A percentile compares a stretch with the other conserved stretches of the same genome.
phyloP scores from a whole-genome alignment of 2,113 vertebrate species.

The Origma solitaria region DNA sequence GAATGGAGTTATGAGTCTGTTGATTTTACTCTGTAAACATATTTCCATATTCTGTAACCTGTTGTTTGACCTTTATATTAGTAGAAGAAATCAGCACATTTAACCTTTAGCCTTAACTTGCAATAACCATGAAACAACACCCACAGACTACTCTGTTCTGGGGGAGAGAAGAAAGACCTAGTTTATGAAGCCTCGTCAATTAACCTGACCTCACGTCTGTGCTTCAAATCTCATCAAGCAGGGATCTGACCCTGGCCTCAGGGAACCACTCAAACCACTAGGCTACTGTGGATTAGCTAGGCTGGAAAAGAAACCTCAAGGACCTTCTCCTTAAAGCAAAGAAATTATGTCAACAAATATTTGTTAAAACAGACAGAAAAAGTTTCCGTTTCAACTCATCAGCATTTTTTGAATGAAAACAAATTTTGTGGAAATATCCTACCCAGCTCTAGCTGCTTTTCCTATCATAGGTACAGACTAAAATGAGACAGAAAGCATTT shows the following conservation, averaged over 20 bases:
- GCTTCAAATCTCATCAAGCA: background rate
- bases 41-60: background rate
- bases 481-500: conserved; percentile 15
- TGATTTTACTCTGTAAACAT: background rate
- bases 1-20: background rate
- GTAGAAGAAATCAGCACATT: background rate
- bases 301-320: background rate
- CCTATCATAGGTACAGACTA: background rate
- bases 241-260: background rate
- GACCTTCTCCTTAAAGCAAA: background rate
- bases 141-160: background rate
- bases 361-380: background rate
- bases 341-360: background rate
- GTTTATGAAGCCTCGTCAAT: background rate
- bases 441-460: background rate
- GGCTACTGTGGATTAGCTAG: background rate
- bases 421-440: background rate
- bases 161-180: background rate
- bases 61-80: background rate
- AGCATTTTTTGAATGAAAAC: background rate
- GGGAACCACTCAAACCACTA: background rate
- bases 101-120: background rate
- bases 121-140: background rate
- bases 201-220: background rate
- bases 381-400: background rate